phyloP scores from a whole-genome alignment of 2,797 vertebrate species.

The Mormyrus hasselquistii region DNA sequence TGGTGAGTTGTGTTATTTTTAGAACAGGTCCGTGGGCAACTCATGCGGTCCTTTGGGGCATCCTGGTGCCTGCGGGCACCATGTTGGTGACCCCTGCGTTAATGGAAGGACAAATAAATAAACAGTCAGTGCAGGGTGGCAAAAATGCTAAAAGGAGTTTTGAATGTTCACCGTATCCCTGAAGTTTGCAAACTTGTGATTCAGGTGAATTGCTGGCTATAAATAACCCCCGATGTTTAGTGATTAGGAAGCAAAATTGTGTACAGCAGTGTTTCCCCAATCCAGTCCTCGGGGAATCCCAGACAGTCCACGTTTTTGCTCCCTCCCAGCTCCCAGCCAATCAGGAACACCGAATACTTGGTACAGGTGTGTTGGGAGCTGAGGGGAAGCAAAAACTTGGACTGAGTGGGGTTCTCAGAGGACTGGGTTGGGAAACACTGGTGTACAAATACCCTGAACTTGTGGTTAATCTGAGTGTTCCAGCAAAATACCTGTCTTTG shows the following conservation, averaged over 20 bases:
- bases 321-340: not conserved
- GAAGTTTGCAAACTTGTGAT: not conserved
- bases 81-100: not conserved
- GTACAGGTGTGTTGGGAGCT: no score
- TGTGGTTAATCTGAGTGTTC: not conserved
- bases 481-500: not conserved
- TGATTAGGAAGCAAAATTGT: not conserved
- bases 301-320: not conserved
- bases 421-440: no score
- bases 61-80: no score
- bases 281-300: not conserved
- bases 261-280: not conserved
- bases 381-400: no score
- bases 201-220: not conserved
- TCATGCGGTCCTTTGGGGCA: no score
- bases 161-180: not conserved
- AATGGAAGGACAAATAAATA: not conserved
- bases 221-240: not conserved
- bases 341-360: no score
- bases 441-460: not conserved
- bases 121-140: not conserved
- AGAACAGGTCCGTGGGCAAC: no score
- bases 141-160: not conserved
- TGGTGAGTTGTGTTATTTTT: no score
- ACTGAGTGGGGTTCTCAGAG: no score